phyloP scores from a whole-genome alignment of 2,113 vertebrate species.

The Limanda limanda region DNA sequence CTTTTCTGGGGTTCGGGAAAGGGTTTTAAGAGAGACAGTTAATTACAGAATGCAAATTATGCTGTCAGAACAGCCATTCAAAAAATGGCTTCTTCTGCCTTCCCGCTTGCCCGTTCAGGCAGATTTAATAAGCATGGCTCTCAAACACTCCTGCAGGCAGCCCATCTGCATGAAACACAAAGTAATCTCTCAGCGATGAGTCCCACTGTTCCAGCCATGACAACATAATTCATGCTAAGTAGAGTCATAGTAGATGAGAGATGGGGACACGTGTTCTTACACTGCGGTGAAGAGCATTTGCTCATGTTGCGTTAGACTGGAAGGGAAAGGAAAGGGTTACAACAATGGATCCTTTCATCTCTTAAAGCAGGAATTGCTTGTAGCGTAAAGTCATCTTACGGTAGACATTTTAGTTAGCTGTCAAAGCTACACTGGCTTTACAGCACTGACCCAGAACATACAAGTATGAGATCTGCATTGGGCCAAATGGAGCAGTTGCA shows the following conservation, averaged over 20 bases:
- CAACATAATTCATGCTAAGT: constrained; percentile 73
- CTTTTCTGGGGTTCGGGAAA: not conserved
- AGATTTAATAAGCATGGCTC: constrained; percentile 71
- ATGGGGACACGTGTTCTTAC: constrained; percentile 24
- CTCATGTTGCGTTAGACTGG: not conserved
- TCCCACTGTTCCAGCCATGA: constrained; percentile 56
- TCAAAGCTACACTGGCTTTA: not conserved
- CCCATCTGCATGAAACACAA: constrained; percentile 62
- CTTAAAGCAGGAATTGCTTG: not conserved
- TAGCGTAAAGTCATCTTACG: not conserved
- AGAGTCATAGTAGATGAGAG: constrained; percentile 44
- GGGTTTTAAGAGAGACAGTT: constrained; percentile 71
- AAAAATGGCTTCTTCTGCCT: constrained; percentile 59
- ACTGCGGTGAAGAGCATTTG: constrained; percentile 6
- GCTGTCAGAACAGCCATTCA: constrained; percentile 76
- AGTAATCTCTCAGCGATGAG: constrained; percentile 68
- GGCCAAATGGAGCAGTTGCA: not conserved
- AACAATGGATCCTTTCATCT: not conserved
- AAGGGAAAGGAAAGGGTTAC: not conserved
- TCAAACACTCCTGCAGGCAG: constrained; percentile 54
- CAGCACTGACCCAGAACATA: not conserved
- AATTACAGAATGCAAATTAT: constrained; percentile 85
- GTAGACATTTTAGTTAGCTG: not conserved
- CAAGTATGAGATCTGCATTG: not conserved
- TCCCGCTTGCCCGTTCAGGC: constrained; percentile 56